Conservation (phyloP, 2,113 vertebrate species). For the Gasterosteus nipponicus region DNA sequence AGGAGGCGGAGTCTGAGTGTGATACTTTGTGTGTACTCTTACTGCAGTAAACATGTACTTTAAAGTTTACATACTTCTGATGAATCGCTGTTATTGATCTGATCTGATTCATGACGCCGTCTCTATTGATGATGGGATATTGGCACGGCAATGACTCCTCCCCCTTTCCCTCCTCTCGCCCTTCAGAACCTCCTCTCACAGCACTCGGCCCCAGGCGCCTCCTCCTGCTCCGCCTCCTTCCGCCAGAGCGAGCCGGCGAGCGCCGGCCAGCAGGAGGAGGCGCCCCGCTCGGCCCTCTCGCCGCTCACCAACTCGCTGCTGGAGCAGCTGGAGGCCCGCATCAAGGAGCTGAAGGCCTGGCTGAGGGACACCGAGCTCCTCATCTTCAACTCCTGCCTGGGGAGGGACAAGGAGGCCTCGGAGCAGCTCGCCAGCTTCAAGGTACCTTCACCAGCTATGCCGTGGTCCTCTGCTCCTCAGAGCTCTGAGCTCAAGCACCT, state of each 20-base stretch:
- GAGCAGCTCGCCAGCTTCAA: conserved; percentile 95
- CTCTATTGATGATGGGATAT: conserved; percentile 56
- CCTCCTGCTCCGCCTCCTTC: conserved; percentile 9
- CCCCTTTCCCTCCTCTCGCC: neutral
- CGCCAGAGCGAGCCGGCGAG: conserved; percentile 45
- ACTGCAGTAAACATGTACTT: neutral
- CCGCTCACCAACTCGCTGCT: conserved; percentile 91
- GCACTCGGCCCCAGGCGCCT: conserved; percentile 58
- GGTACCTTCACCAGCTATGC: conserved; percentile 60
- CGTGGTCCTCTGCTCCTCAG: no score
- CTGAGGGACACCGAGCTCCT: conserved; percentile 97
- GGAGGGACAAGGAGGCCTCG: conserved; percentile 83
- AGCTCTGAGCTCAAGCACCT: no score
- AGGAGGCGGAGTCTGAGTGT: no score
- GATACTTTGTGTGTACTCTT: neutral
- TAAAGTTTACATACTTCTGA: neutral
- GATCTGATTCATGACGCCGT: conserved; percentile 33
- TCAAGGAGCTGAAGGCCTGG: conserved; percentile 97
- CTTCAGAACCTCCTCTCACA: conserved; percentile 86
- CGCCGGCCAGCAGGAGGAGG: neutral
- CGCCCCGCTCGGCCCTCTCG: conserved; percentile 87
- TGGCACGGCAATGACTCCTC: conserved; percentile 12
- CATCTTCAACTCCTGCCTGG: conserved; percentile 97
- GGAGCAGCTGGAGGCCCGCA: conserved; percentile 92
- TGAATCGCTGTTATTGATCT: conserved; percentile 32